Base-by-base conservation (phyloP, 2,888 invertebrate genomes). In the Caenorhabditis sp. region DNA sequence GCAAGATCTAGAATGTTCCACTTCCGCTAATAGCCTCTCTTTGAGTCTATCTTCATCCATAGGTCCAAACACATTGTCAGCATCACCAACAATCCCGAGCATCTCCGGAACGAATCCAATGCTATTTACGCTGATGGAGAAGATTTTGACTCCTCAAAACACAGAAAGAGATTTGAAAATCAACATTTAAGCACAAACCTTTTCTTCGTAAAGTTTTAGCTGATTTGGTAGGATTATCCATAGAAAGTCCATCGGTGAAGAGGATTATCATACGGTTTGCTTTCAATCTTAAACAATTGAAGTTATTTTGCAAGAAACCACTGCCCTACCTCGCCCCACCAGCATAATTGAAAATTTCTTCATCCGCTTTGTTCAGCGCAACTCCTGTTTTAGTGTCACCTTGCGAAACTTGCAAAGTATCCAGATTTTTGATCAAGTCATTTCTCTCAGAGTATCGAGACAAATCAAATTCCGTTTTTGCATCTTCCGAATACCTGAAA, bases 241-340 rank as follows among this genome's bases (percentile, higher is more conserved):
- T 87, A 15, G 88, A 87, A 20, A 89, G 77, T 6, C 90, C 91
- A 70, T 91, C 90, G 8, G 91, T 88, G 86, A 91, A 90, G 15
- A 91, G 80, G 56, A 91, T 84, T n/a, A 92, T 84, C 8, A 84
- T 58, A 24, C 86, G 82, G 24, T 80, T 78, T 1, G 85, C 81
- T 60, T 84, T 85, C 4, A 55, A 20, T 71, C 86, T 83, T 51
- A 44, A 80, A 50, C 22, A 20, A 18, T 50, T 50, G 22, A 22
- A 20, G 37, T 24, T 18, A 2, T n/a, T 15, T 15, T 20, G 5
- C 40, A 32, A 32, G n/a, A n/a, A n/a, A n/a, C n/a, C n/a, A 47
- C 22, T 32, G n/a, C 22, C 51, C 20, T 83, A 72, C 89, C 90
- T 79, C 68, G 82, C 77, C 70, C 88, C 68, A 82, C 86, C 67